Percentiles rank a stretch among this genome's conserved stretches.
phyloP scores from a whole-genome alignment of 2,797 vertebrate genomes.

The Graptemys geographica region DNA sequence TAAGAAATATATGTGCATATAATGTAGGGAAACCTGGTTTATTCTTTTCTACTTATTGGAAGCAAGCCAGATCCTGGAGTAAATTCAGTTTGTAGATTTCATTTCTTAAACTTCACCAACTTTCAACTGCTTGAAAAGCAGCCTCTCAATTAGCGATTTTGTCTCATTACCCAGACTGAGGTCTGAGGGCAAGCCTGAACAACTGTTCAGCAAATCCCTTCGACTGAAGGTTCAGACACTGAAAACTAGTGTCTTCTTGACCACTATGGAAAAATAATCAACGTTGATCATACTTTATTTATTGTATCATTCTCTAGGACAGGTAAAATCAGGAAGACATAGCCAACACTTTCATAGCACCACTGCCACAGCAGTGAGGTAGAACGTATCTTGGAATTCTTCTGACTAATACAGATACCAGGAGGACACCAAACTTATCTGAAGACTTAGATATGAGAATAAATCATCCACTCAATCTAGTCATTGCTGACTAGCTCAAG shows the following conservation, averaged over 20 bases:
- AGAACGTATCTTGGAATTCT: background rate
- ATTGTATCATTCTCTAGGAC: background rate
- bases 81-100: background rate
- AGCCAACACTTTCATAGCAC: background rate
- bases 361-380: background rate
- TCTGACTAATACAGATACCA: background rate
- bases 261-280: background rate
- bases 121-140: background rate
- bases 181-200: background rate
- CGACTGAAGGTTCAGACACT: background rate
- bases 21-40: background rate
- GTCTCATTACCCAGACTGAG: background rate
- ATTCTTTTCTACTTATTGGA: background rate
- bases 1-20: accelerated
- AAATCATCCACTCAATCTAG: background rate
- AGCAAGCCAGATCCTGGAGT: background rate
- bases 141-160: background rate
- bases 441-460: background rate
- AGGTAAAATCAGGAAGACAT: background rate
- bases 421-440: background rate
- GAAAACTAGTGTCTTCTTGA: background rate
- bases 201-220: background rate
- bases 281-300: background rate
- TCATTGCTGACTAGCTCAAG: background rate
- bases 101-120: background rate